These are phyloP conservation scores for Zaprionus gabonicus DNA, from an alignment of 1,140 invertebrate genomes.

Conservation along the genomic window DNA sequence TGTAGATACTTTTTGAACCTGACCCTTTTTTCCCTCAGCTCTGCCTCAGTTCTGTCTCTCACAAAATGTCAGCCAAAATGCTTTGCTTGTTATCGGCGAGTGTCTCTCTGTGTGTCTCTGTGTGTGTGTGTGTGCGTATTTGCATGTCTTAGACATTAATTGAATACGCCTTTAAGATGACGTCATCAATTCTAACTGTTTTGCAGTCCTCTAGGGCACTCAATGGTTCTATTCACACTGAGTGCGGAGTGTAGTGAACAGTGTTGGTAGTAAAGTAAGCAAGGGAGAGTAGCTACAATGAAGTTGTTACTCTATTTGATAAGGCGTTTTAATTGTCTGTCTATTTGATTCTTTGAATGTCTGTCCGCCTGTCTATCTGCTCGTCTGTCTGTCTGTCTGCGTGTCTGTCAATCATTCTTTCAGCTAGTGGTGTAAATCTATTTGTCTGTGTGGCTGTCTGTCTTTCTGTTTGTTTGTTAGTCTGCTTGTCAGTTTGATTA, in stretches of 20 bases:
- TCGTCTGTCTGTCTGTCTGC: too few species aligned
- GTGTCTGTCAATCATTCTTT: too few species aligned
- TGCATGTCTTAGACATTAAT: slow-evolving; percentile 29
- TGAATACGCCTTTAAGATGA: slow-evolving; percentile 17
- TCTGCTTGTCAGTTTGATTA: too few species aligned
- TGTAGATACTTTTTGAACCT: slow-evolving; percentile 31
- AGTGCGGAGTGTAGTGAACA: too few species aligned
- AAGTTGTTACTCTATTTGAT: too few species aligned
- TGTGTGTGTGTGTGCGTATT: slow-evolving; percentile 1
- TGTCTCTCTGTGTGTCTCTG: not conserved
- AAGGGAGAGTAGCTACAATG: too few species aligned
- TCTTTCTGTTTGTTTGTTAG: too few species aligned
- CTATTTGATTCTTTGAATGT: too few species aligned
- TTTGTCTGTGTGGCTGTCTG: too few species aligned
- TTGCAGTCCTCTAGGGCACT: not conserved
- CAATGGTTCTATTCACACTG: not conserved
- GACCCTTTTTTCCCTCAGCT: slow-evolving; percentile 34
- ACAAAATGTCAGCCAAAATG: slow-evolving; percentile 38
- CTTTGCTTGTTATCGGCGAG: slow-evolving; percentile 31
- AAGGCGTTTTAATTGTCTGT: too few species aligned
- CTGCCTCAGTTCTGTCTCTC: not conserved
- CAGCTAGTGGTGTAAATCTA: too few species aligned
- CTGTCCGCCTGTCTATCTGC: too few species aligned
- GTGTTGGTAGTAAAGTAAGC: not conserved
- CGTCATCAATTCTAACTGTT: slow-evolving; percentile 13